A percentile compares a stretch with the other conserved stretches of the same genome.
Evolutionary conservation across 2,888 invertebrate genomes (phyloP).

Genomic region (Epinotia ramella): DNA sequence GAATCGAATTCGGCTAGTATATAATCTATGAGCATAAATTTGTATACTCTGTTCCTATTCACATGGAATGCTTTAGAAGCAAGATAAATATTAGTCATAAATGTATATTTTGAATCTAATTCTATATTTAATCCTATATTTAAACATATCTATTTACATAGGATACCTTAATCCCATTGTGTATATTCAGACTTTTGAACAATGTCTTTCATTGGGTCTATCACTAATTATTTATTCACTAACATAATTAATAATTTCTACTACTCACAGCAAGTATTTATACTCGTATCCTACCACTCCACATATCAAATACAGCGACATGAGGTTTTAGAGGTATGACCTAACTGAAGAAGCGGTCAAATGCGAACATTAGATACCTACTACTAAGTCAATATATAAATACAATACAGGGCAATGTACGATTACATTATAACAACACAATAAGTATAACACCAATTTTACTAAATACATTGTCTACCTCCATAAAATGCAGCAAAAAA

Average conservation of each 20-base stretch:
- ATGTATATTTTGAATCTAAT: slow-evolving; percentile 52
- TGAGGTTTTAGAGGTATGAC: background rate
- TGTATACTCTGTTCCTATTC: slow-evolving; percentile 34
- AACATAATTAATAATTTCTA: slow-evolving; percentile 21
- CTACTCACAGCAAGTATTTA: slow-evolving; percentile 26
- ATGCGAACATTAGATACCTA: background rate
- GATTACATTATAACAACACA: too few species aligned
- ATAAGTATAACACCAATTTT: too few species aligned
- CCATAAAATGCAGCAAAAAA: too few species aligned
- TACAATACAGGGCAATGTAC: too few species aligned
- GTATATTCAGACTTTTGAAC: slow-evolving; percentile 65
- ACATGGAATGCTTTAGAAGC: slow-evolving; percentile 57
- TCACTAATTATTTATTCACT: slow-evolving; percentile 45
- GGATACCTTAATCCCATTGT: slow-evolving; percentile 54
- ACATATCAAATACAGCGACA: background rate
- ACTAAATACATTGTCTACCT: too few species aligned
- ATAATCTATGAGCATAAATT: slow-evolving; percentile 30
- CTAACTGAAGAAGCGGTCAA: background rate
- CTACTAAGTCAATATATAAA: too few species aligned
- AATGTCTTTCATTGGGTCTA: slow-evolving; percentile 56
- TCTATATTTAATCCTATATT: slow-evolving; percentile 54
- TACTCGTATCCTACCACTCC: slow-evolving; percentile 24
- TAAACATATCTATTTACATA: slow-evolving; percentile 57
- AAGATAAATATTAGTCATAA: slow-evolving; percentile 49
- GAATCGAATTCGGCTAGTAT: slow-evolving; percentile 31